Percentiles rank a stretch among this genome's conserved stretches.
Evolutionary conservation across 2,113 vertebrate species (phyloP).

Genomic region (Phocoena sinus): DNA sequence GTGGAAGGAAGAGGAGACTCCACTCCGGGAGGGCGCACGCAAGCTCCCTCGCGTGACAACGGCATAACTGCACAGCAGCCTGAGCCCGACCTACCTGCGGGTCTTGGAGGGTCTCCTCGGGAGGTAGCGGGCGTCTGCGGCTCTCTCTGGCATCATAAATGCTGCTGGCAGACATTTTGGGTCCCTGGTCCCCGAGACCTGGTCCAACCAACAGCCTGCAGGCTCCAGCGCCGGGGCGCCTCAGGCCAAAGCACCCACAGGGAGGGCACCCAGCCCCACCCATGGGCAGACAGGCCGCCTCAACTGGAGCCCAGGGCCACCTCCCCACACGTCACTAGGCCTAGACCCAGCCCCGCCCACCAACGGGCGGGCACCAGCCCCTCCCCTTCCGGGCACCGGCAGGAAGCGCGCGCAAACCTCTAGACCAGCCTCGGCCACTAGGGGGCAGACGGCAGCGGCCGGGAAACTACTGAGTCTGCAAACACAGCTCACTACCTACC

Average conservation of each 20-base stretch:
- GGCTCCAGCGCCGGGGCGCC: not conserved
- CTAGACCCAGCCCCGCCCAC: not conserved
- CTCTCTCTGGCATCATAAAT: not conserved
- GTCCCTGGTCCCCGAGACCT: not conserved
- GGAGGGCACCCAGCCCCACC: not conserved
- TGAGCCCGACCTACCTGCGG: not conserved
- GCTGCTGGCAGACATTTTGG: not conserved
- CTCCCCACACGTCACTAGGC: not conserved
- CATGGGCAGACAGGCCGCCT: too few species aligned
- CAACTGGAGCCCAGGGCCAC: fast-evolving
- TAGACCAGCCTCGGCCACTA: not conserved
- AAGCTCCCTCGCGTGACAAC: not conserved
- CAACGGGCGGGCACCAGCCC: not conserved
- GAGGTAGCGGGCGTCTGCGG: not conserved
- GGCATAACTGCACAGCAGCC: not conserved
- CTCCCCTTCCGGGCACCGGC: not conserved
- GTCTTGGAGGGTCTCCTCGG: not conserved
- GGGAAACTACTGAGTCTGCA: not conserved
- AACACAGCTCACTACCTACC: not conserved
- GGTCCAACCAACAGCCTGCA: not conserved
- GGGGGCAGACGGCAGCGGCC: not conserved
- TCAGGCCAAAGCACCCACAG: not conserved
- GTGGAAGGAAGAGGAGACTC: not conserved
- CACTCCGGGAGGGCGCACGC: not conserved
- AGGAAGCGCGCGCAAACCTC: not conserved